phyloP scores from a whole-genome alignment of 2,888 invertebrate genomes.

The Andrena chrysosceles region DNA sequence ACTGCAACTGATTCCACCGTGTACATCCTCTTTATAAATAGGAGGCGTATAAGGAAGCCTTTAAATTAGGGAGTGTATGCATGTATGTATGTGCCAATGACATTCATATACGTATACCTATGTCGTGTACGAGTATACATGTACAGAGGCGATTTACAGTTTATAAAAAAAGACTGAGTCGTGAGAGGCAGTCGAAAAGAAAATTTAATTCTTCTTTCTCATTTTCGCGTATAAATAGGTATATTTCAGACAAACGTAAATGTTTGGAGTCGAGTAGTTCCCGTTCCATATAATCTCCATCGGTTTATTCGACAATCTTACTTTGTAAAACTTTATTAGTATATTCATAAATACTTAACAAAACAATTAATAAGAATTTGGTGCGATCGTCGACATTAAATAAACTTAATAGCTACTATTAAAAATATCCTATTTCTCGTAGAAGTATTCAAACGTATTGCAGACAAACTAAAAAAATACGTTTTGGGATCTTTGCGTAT shows the following conservation, averaged over 20 bases:
- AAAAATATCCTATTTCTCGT: not conserved
- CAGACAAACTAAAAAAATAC: not conserved
- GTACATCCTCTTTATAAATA: not conserved
- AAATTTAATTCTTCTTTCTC: too few species aligned
- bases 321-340: constrained; percentile 20
- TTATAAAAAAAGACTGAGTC: not conserved
- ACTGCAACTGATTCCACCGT: not conserved
- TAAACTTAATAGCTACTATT: not conserved
- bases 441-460: not conserved
- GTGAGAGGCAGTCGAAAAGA: not conserved
- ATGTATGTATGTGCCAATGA: too few species aligned
- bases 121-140: not conserved
- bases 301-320: not conserved
- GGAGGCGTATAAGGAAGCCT: too few species aligned
- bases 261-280: not conserved
- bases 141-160: not conserved
- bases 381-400: not conserved
- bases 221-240: too few species aligned
- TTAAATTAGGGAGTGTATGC: too few species aligned
- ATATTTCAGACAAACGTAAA: not conserved
- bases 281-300: not conserved
- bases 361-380: not conserved
- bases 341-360: not conserved
- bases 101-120: too few species aligned
- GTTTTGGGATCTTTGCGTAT: not conserved